Evolutionary conservation across 2,797 vertebrate genomes (phyloP).

Genomic region (Emys orbicularis): DNA sequence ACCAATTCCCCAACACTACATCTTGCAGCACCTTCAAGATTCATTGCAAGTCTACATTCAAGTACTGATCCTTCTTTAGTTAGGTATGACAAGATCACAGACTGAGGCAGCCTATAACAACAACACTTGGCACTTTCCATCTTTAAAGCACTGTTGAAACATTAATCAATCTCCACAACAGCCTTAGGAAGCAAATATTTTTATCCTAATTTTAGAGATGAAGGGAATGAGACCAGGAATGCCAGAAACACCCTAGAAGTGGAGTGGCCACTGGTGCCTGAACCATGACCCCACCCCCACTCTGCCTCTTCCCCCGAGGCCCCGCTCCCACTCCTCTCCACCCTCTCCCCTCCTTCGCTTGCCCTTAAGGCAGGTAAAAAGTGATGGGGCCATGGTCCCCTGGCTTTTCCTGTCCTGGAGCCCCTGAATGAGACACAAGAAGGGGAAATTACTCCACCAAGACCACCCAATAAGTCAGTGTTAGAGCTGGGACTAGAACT

Average conservation of each 20-base stretch:
- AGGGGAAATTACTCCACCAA: slow-evolving; percentile 29
- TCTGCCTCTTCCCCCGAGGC: too few species aligned
- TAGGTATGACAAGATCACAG: slow-evolving; percentile 7
- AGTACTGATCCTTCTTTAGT: background rate
- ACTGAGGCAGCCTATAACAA: slow-evolving; percentile 27
- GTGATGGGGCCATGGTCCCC: too few species aligned
- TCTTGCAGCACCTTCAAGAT: background rate
- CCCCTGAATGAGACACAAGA: slow-evolving; percentile 12
- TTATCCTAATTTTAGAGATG: slow-evolving; percentile 58
- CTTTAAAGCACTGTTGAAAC: slow-evolving; percentile 61
- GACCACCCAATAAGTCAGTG: slow-evolving; percentile 22
- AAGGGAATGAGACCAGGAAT: background rate
- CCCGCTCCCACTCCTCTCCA: too few species aligned
- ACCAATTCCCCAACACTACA: slow-evolving; percentile 6
- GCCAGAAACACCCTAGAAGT: too few species aligned
- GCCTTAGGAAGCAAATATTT: slow-evolving; percentile 68
- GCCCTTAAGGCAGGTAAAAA: too few species aligned
- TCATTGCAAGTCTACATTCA: background rate
- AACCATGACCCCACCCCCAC: too few species aligned
- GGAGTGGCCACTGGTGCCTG: too few species aligned
- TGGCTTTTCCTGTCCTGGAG: too few species aligned
- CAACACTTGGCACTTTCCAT: slow-evolving; percentile 49
- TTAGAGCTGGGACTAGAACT: slow-evolving; percentile 10
- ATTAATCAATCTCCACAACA: slow-evolving; percentile 64
- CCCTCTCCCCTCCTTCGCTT: too few species aligned